A percentile compares a stretch with the other conserved stretches of the same genome.
phyloP scores from a whole-genome alignment of 2,797 vertebrate genomes.

The Sebastes hubbsi region DNA sequence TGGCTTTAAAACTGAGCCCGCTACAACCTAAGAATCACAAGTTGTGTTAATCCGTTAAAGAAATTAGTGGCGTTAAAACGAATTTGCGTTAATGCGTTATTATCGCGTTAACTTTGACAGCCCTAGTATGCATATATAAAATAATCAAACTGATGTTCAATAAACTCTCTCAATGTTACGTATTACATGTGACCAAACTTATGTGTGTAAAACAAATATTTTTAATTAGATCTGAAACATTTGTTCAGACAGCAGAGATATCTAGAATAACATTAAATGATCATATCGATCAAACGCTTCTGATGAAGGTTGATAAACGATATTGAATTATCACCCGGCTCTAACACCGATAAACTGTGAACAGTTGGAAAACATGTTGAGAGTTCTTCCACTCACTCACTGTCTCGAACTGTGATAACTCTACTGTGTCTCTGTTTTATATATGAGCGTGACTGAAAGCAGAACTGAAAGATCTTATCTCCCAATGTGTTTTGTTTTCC shows the following conservation, averaged over 20 bases:
- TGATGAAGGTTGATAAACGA: background rate
- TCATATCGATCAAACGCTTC: background rate
- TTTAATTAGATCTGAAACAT: background rate
- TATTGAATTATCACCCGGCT: background rate
- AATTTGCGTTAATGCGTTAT: no score
- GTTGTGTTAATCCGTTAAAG: accelerated
- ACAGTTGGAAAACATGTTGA: background rate
- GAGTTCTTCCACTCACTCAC: background rate
- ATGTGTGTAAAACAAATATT: background rate
- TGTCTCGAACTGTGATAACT: background rate
- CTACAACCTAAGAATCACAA: no score
- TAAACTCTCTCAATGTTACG: background rate
- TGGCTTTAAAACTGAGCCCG: no score
- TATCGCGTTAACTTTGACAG: no score
- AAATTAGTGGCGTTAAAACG: no score
- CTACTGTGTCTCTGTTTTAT: background rate
- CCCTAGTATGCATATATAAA: background rate
- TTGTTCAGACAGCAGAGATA: background rate
- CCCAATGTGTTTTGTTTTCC: background rate
- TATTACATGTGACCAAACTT: background rate
- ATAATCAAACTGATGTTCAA: background rate
- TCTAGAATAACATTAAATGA: background rate
- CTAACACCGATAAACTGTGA: background rate
- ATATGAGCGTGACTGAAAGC: background rate
- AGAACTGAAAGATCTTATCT: background rate